These are phyloP conservation scores for Sanderia malayensis DNA, from an alignment of 30 jellyfish, hydroid and myxozoan genomes.

Conservation along the genomic window DNA sequence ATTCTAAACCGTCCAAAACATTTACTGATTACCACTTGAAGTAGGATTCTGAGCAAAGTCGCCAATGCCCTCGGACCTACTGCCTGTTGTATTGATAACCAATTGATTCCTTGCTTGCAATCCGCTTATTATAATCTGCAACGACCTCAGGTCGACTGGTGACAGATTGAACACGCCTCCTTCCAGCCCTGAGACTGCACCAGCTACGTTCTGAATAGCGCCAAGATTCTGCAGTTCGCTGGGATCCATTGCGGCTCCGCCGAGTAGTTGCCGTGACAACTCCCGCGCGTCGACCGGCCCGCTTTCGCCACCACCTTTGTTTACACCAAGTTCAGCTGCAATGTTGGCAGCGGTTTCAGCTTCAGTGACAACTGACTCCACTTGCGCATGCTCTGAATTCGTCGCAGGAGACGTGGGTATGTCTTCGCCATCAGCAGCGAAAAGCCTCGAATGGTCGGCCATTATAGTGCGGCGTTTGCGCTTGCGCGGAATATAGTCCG, in stretches of 20 bases:
- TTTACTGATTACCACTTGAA: too few relatives aligned
- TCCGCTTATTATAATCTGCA: constrained; percentile 49
- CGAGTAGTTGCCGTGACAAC: constrained; percentile 40
- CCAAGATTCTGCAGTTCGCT: constrained; percentile 34
- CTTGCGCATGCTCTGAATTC: constrained; percentile 10
- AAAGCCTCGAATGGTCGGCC: too few relatives aligned
- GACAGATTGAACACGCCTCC: constrained; percentile 34
- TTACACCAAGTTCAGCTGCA: not conserved
- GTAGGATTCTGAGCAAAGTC: too few relatives aligned
- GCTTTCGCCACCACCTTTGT: constrained; percentile 28
- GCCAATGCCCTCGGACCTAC: too few relatives aligned
- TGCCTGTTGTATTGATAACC: too few relatives aligned
- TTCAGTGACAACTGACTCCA: not conserved
- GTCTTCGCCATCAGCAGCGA: not conserved
- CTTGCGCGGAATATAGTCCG: constrained; percentile 49
- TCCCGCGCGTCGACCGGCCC: constrained; percentile 39
- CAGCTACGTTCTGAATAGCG: constrained; percentile 25
- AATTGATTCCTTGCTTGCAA: constrained; percentile 35
- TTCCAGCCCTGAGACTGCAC: too few relatives aligned
- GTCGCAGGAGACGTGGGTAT: not conserved
- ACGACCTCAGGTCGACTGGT: constrained; percentile 40
- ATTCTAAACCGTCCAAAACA: too few relatives aligned
- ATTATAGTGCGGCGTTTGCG: constrained; percentile 28
- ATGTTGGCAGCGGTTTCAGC: not conserved
- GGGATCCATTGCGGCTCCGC: constrained; percentile 31